A percentile compares a stretch with the other conserved stretches of the same genome.
These are phyloP conservation scores for Wasmannia auropunctata DNA, from an alignment of 1,140 invertebrate genomes.

Conservation along the genomic window DNA sequence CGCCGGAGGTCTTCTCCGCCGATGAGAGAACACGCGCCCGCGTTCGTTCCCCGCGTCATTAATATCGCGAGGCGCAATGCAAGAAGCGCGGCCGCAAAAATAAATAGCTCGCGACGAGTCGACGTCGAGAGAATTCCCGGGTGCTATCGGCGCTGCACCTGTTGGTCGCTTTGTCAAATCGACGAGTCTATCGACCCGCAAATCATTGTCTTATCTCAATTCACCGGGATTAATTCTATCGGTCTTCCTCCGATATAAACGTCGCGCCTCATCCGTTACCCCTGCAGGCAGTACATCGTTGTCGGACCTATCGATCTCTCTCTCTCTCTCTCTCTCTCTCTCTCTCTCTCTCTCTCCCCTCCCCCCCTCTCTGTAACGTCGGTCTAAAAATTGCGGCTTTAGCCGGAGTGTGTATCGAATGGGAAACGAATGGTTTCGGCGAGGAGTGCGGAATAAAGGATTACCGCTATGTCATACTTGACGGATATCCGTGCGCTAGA, in stretches of 20 bases:
- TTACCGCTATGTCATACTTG: constrained; percentile 28
- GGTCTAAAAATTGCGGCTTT: constrained; percentile 47
- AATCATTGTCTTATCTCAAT: constrained; percentile 53
- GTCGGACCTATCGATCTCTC: constrained; percentile 44
- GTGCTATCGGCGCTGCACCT: constrained; percentile 40
- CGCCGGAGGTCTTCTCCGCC: background rate
- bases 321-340: no score
- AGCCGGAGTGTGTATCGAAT: constrained; percentile 24
- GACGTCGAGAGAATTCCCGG: background rate
- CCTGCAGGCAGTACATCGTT: constrained; percentile 20
- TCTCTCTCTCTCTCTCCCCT: no score
- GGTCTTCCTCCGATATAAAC: constrained; percentile 41
- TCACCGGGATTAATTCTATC: constrained; percentile 49
- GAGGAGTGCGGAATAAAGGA: constrained; percentile 32
- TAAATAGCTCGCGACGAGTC: constrained; percentile 40
- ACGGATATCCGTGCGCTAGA: background rate
- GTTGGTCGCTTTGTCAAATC: constrained; percentile 55
- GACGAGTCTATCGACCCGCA: constrained; percentile 41
- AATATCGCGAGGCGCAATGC: background rate
- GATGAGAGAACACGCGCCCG: background rate
- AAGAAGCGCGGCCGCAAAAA: background rate
- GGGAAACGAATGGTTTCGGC: constrained; percentile 20
- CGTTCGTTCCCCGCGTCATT: background rate
- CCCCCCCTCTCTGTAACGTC: constrained; percentile 21
- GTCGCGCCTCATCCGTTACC: constrained; percentile 33